Evolutionary conservation across 2,113 vertebrate species (phyloP).

Genomic region (Phrynosoma platyrhinos): DNA sequence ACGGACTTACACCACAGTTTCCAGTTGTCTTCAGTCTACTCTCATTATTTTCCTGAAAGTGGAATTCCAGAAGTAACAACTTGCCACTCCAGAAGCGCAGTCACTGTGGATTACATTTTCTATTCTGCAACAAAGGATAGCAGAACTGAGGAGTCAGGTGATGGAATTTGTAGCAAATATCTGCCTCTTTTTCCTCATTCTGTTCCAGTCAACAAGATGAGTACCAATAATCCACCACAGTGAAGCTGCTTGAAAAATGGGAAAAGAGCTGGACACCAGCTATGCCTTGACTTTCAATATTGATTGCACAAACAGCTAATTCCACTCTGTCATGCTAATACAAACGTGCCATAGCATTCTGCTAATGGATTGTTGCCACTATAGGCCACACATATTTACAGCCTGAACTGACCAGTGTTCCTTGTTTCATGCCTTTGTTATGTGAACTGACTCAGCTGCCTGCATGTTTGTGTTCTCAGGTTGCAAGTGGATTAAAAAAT

Average conservation of each 20-base stretch:
- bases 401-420: too few species aligned
- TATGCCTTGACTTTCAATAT: neutral
- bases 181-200: too few species aligned
- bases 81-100: conserved; percentile 88
- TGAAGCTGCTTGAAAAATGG: neutral
- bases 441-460: neutral
- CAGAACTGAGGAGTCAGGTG: conserved; percentile 74
- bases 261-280: neutral
- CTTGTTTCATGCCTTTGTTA: neutral
- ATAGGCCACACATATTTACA: neutral
- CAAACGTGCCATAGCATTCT: too few species aligned
- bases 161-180: neutral
- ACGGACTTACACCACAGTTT: conserved; percentile 83
- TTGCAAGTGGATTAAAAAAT: neutral
- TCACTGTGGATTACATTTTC: conserved; percentile 97
- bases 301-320: neutral
- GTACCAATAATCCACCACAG: neutral
- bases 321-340: neutral
- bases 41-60: conserved; percentile 83
- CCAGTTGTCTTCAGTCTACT: conserved; percentile 89
- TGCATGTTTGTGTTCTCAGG: neutral
- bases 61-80: conserved; percentile 92
- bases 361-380: neutral
- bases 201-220: neutral
- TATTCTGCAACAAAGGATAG: conserved; percentile 82